Percentiles rank a stretch among this genome's conserved stretches.
These are phyloP conservation scores for Oxystoma pomonae DNA, from an alignment of 2,888 invertebrate genomes.

Conservation along the genomic window DNA sequence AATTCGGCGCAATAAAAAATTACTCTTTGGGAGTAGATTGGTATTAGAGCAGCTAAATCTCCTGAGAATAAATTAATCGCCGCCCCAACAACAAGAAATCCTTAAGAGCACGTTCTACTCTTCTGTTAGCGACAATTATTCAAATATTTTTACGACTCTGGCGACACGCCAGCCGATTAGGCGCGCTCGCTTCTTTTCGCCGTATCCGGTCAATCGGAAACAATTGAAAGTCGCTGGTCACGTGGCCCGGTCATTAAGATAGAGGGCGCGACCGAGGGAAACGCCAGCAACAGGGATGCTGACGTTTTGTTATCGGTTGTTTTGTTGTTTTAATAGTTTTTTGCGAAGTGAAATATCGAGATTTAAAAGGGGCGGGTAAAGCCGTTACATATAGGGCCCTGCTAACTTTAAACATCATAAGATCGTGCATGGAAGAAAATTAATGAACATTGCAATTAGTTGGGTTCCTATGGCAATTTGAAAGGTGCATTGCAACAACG, in stretches of 20 bases:
- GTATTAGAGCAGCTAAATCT: neutral
- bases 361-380: neutral
- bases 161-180: conserved; percentile 33
- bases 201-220: conserved; percentile 43
- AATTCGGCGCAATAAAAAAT: no score
- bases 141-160: conserved; percentile 34
- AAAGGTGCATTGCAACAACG: no score
- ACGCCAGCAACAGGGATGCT: neutral
- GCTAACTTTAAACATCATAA: no score
- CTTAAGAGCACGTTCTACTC: conserved; percentile 1
- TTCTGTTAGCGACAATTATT: conserved; percentile 32
- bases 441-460: no score
- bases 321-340: neutral
- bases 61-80: conserved; percentile 6
- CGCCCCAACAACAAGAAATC: neutral
- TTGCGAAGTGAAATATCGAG: neutral
- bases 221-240: conserved; percentile 40
- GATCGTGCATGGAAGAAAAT: no score
- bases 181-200: conserved; percentile 33
- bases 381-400: no score
- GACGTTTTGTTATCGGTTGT: neutral
- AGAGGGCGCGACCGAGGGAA: conserved; percentile 45
- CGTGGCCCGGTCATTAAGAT: conserved; percentile 45
- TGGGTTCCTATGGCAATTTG: no score
- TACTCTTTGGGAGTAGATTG: no score